Evolutionary conservation across 1,140 invertebrate genomes (phyloP), one percentile per base, ranked within the genome.

Genomic region (Hyposmocoma kahamanoa): DNA sequence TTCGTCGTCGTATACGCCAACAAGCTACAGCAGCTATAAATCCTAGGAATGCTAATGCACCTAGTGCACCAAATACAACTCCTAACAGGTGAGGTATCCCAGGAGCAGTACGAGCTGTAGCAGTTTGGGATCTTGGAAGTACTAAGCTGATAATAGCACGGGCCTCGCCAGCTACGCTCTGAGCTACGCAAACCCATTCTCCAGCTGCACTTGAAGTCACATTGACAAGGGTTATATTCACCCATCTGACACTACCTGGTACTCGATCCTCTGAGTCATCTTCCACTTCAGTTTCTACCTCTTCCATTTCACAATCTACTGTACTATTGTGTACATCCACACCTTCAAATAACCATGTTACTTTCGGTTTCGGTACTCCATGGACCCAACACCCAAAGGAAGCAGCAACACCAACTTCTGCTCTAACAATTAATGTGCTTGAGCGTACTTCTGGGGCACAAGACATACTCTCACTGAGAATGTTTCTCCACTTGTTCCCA

Each of bases 271-370:
- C 72, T 53, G 67, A 54, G 54, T 82, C 70, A 55, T 79, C 67
- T 51, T 84, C 82, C 28, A 83, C 46, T 13, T 56, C 63, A 2
- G 73, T 77, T 54, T 85, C 78, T 13, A 62, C 70, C 59, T 84
- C 80, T 70, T 85, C 82, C 67, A 84, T 75, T 50, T 84, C 78
- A 39, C 80, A 75, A 62, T 85, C 80, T 11, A 85, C 55, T 9
- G 74, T 72, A 56, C 67, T 81, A 48, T 84, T 84, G 50, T 75
- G 74, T 47, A 85, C 68, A 62, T 82, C 64, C 18, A 76, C 62
- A 45, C 94, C 94, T 64, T 96, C 93, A 36, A 94, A 88, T 17
- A 95, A 87, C 95, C 96, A 97, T 57, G 90, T 91, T 5, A 96
- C 90, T 70, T 92, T 89, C 0, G 96, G 95, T 67, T 94, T 89